A percentile compares a stretch with the other conserved stretches of the same genome.
These are phyloP conservation scores for Microplitis manilae DNA, from an alignment of 2,888 invertebrate species.

Conservation along the genomic window DNA sequence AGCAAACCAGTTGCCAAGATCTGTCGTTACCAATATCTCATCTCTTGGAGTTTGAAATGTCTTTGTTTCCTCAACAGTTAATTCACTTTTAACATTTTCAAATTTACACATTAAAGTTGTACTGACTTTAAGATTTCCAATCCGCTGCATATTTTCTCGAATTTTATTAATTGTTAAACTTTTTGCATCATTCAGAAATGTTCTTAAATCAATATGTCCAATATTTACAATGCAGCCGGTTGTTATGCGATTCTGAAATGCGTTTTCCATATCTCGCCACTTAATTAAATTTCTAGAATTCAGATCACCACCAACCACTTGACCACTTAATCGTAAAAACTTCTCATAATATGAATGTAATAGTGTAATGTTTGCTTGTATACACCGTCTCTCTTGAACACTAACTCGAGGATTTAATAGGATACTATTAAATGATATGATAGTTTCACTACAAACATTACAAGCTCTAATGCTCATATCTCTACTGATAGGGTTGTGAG, in stretches of 20 bases:
- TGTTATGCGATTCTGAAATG: background rate
- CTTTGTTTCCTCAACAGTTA: conserved; percentile 46
- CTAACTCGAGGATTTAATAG: background rate
- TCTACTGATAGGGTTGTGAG: background rate
- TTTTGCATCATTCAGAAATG: background rate
- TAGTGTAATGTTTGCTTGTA: too few relatives aligned
- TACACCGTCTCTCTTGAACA: too few relatives aligned
- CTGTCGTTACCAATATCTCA: conserved; percentile 37
- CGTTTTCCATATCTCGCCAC: background rate
- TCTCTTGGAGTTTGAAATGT: conserved; percentile 51
- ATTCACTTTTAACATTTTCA: conserved; percentile 16
- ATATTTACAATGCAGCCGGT: background rate
- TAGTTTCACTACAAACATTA: background rate
- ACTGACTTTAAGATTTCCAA: conserved; percentile 33
- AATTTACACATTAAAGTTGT: conserved; percentile 36
- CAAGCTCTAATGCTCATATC: background rate
- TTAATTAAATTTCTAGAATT: background rate
- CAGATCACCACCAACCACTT: too few relatives aligned
- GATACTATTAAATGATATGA: background rate
- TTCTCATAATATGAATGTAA: too few relatives aligned
- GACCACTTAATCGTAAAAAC: too few relatives aligned
- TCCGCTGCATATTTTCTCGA: background rate
- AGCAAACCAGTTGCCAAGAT: background rate
- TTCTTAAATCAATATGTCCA: background rate
- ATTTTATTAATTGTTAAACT: background rate